Percentiles rank a stretch among this genome's conserved stretches.
Evolutionary conservation across 2,888 invertebrate species (phyloP).

Genomic region (Drosophila austrosaltans): DNA sequence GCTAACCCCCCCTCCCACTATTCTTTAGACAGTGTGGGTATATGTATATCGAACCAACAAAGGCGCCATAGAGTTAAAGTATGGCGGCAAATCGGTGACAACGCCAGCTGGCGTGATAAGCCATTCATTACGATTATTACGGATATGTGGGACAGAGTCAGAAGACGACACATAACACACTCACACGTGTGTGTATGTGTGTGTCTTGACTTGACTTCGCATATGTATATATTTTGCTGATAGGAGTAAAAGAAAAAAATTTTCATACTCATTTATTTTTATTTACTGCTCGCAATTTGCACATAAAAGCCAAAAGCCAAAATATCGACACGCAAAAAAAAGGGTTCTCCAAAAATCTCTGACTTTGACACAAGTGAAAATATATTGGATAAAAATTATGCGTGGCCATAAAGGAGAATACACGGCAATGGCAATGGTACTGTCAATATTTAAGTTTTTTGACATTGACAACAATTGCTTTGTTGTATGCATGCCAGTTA

Average conservation of each 20-base stretch:
- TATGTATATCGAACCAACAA: constrained; percentile 71
- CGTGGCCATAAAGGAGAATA: constrained; percentile 64
- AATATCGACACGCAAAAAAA: constrained; percentile 42
- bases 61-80: constrained; percentile 51
- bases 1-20: neutral
- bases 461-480: constrained; percentile 58
- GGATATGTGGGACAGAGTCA: constrained; percentile 31
- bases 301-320: constrained; percentile 62
- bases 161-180: neutral
- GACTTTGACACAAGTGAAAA: constrained; percentile 68
- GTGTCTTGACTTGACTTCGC: constrained; percentile 43
- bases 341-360: constrained; percentile 67
- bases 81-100: constrained; percentile 70
- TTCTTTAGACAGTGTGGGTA: neutral
- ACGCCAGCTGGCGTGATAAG: constrained; percentile 79
- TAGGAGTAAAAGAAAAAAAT: constrained; percentile 69
- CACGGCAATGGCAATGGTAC: constrained; percentile 66
- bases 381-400: constrained; percentile 76
- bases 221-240: constrained; percentile 66
- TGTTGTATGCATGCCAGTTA: constrained; percentile 57
- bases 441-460: constrained; percentile 78
- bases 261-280: constrained; percentile 79
- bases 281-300: constrained; percentile 78
- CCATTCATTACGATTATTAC: constrained; percentile 80
- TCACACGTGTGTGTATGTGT: constrained; percentile 28